Conservation (phyloP, 2,797 vertebrate genomes). For the Rachycentron canadum region DNA sequence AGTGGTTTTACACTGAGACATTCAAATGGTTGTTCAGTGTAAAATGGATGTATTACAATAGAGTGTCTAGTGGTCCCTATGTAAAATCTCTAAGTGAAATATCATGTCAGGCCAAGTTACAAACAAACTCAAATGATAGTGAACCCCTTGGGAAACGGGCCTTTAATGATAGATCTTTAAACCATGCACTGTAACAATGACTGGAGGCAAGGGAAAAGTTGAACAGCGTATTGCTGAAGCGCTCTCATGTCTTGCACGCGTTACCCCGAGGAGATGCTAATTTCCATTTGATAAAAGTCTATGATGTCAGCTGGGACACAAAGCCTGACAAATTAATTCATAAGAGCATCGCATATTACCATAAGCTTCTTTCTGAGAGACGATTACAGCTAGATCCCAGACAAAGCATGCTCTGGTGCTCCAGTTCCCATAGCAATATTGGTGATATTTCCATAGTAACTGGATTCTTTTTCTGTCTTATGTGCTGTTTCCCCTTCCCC, state of each 20-base stretch:
- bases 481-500: not conserved
- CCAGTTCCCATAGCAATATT: slow-evolving; percentile 77
- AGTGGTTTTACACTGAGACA: not conserved
- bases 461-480: slow-evolving; percentile 52
- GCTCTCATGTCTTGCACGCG: slow-evolving; percentile 40
- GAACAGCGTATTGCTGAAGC: slow-evolving; percentile 21
- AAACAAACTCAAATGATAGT: not conserved
- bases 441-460: slow-evolving; percentile 78
- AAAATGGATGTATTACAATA: not conserved
- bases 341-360: slow-evolving; percentile 78
- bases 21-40: not conserved
- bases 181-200: slow-evolving; percentile 18
- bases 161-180: slow-evolving; percentile 40
- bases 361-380: slow-evolving; percentile 79
- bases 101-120: not conserved
- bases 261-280: slow-evolving; percentile 61
- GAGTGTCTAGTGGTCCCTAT: not conserved
- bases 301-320: slow-evolving; percentile 76
- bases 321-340: slow-evolving; percentile 80
- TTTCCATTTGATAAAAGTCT: slow-evolving; percentile 76
- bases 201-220: slow-evolving; percentile 32
- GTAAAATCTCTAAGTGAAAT: not conserved
- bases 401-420: slow-evolving; percentile 61
- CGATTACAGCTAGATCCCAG: slow-evolving; percentile 68
- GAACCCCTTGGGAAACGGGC: slow-evolving; percentile 5